These are phyloP conservation scores for Aphrophora alni DNA, from an alignment of 2,888 invertebrate genomes.

Conservation along the genomic window DNA sequence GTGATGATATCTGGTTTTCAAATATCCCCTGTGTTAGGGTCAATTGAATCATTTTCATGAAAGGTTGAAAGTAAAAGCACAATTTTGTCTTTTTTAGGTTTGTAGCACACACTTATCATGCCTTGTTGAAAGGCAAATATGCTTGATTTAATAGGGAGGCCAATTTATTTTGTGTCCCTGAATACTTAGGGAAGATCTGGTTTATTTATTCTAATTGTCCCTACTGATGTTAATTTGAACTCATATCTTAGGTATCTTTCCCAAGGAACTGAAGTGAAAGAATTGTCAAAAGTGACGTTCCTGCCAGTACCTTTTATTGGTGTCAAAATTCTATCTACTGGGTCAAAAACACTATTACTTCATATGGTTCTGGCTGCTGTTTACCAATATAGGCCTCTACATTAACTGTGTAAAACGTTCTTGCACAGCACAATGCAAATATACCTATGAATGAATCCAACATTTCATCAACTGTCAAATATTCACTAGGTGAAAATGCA, in stretches of 20 bases:
- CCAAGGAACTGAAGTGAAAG: not conserved
- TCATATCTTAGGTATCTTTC: not conserved
- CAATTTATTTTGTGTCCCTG: not conserved
- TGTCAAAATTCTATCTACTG: not conserved
- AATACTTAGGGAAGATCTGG: not conserved
- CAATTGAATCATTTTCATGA: conserved; percentile 3
- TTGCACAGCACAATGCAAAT: not conserved
- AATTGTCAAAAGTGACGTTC: not conserved
- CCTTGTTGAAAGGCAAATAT: not conserved
- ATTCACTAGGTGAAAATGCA: not conserved
- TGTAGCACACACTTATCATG: not conserved
- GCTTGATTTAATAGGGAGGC: not conserved
- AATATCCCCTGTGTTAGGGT: not conserved
- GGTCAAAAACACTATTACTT: not conserved
- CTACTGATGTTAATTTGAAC: not conserved
- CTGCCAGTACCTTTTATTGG: not conserved
- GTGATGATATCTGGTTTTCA: not conserved
- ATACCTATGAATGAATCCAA: not conserved
- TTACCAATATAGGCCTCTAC: not conserved
- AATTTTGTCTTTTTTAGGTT: not conserved
- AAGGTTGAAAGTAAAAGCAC: conserved; percentile 4
- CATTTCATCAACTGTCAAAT: not conserved
- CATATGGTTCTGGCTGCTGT: not conserved
- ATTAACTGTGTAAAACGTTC: too few species aligned
- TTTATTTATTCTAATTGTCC: not conserved